Conservation (phyloP, 2,888 invertebrate species). For the Strigamia maritima region DNA sequence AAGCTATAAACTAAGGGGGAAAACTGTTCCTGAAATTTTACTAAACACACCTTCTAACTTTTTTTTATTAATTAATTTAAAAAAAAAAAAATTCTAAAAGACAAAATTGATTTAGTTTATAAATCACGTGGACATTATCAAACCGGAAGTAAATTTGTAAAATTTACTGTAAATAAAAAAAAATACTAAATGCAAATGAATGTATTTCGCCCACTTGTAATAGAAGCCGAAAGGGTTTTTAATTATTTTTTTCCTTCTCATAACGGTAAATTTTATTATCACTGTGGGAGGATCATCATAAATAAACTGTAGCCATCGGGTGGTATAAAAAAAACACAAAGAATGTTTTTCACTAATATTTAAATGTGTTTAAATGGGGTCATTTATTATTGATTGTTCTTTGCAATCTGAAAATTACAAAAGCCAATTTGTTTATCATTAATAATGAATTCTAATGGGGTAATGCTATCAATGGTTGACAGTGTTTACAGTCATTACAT, state of each 20-base stretch:
- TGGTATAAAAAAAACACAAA: neutral
- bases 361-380: neutral
- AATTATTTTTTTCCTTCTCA: neutral
- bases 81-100: neutral
- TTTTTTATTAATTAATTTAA: neutral
- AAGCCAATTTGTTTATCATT: too few species aligned
- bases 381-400: neutral
- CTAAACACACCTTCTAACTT: neutral
- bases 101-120: constrained; percentile 6
- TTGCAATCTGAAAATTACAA: too few species aligned
- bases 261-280: neutral
- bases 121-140: neutral
- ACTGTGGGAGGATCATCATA: neutral
- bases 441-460: too few species aligned
- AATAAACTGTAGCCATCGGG: neutral
- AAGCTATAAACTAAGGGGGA: neutral
- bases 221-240: neutral
- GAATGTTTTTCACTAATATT: neutral
- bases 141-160: constrained; percentile 13
- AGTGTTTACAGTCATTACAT: neutral
- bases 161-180: neutral
- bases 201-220: neutral
- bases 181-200: constrained; percentile 18
- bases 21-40: neutral
- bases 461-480: neutral